Base-by-base conservation (phyloP, 2,888 invertebrate species). In the Anoplius nigerrimus region DNA sequence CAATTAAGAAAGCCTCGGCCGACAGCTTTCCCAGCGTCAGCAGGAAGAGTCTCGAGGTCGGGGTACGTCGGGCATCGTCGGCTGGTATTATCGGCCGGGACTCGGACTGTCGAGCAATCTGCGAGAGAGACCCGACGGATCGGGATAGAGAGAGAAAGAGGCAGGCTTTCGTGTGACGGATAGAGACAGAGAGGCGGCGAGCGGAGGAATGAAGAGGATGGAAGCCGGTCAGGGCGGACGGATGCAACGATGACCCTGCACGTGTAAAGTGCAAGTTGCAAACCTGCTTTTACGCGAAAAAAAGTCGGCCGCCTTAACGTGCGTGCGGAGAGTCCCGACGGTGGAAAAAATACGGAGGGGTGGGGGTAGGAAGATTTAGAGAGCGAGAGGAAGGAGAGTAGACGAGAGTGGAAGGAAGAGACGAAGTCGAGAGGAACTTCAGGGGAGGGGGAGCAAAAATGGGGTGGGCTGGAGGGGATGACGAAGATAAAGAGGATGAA, bases 231-330 rank as follows among this genome's bases (percentile, higher is more conserved):
- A 34, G 34, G 45, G 51, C 62, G 22, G 56, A n/a, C 42, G 46
- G n/a, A 11, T 53, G 60, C 65, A 55, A 75, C 54, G 65, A 76
- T 67, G 74, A 71, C 66, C 74, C 63, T 62, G 76, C 74, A 59
- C 76, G 71, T 76, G 68, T 60, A 70, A 73, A 75, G 51, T 70
- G 68, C 66, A 60, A 58, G 59, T 54, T 45, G 59, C 56, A 66
- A 76, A 71, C 76, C 69, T 76, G 76, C 77, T 74, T 58, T 65
- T 63, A 61, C 53, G 20, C 51, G 62, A 52, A 56, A 60, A 71
- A 69, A 73, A 65, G 60, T 62, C 46, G 46, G 66, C 27, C 52
- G 68, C 21, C 46, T 74, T 48, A 71, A 61, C 51, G 58, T 52
- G 62, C 52, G 56, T 51, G 48, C 63, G 21, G 34, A 34, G 34